phyloP scores from a whole-genome alignment of 2,797 vertebrate genomes.

The Hemitrygon akajei region DNA sequence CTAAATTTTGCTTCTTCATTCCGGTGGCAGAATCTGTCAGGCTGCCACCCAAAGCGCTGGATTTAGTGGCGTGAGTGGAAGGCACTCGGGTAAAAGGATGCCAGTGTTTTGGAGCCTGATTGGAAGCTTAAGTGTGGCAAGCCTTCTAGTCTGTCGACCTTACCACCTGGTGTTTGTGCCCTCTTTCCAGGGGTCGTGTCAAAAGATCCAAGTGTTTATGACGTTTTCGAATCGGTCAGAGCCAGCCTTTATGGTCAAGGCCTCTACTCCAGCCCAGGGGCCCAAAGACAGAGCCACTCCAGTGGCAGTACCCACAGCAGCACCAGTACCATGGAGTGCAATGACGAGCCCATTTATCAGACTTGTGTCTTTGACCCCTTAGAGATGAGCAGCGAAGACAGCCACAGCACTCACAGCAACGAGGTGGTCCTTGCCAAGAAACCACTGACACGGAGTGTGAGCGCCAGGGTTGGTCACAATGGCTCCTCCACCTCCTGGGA shows the following conservation, averaged over 20 bases:
- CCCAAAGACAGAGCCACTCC: constrained; percentile 54
- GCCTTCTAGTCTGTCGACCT: background rate
- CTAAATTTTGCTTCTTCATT: background rate
- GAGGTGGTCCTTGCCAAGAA: background rate
- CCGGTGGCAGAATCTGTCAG: background rate
- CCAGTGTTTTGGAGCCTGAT: background rate
- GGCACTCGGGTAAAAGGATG: background rate
- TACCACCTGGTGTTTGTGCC: constrained; percentile 2
- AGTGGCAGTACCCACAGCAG: constrained; percentile 38
- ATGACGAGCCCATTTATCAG: constrained; percentile 76
- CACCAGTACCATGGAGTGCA: constrained; percentile 57
- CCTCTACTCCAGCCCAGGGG: constrained; percentile 55
- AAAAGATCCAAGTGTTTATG: constrained; percentile 81
- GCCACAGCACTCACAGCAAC: background rate
- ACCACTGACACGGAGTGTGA: background rate
- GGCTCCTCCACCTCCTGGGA: background rate
- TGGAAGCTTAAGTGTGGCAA: background rate
- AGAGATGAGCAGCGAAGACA: constrained; percentile 34
- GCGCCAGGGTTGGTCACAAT: background rate
- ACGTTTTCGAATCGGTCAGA: constrained; percentile 82
- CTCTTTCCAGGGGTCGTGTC: constrained; percentile 71
- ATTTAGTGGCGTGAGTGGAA: background rate
- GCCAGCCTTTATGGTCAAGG: constrained; percentile 67
- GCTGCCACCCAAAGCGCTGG: background rate
- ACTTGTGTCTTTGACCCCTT: constrained; percentile 69